A percentile compares a stretch with the other conserved stretches of the same genome.
Conservation (phyloP, 92 coral and sea anemone species). For the Pocillopora grandis region DNA sequence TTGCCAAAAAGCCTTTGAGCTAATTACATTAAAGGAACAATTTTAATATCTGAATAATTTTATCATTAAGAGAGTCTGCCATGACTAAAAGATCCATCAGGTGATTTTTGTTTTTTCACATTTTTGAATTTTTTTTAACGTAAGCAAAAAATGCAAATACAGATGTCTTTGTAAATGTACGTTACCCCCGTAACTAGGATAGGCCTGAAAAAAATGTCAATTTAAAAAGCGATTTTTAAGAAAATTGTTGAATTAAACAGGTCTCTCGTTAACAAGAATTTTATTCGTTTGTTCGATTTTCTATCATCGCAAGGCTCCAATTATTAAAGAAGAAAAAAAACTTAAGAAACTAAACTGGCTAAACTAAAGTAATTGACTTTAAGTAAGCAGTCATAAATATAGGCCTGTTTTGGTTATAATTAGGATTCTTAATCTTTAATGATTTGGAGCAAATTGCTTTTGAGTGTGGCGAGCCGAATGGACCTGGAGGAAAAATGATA, state of each 20-base stretch:
- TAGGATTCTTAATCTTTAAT: constrained; percentile 34
- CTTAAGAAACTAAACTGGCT: no score
- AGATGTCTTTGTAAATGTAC: neutral
- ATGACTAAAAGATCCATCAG: no score
- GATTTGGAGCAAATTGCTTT: constrained; percentile 30
- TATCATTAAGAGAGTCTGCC: no score
- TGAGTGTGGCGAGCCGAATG: constrained; percentile 29
- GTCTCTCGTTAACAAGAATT: neutral
- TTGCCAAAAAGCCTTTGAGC: constrained; percentile 22
- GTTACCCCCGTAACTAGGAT: constrained; percentile 17
- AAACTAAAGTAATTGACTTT: constrained; percentile 33
- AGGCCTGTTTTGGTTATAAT: neutral
- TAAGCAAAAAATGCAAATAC: no score
- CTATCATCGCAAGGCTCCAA: neutral
- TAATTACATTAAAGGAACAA: constrained; percentile 39
- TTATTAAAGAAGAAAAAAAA: neutral
- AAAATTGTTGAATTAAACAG: neutral
- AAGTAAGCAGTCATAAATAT: constrained; percentile 33
- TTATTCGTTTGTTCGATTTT: constrained; percentile 1
- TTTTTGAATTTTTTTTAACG: neutral
- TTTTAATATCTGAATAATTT: neutral
- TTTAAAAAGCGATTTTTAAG: constrained; percentile 8
- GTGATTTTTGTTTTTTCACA: no score
- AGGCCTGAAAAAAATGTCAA: constrained; percentile 18
- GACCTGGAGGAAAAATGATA: constrained; percentile 15